Conservation (phyloP, 1,140 invertebrate species). For the Vanessa atalanta region DNA sequence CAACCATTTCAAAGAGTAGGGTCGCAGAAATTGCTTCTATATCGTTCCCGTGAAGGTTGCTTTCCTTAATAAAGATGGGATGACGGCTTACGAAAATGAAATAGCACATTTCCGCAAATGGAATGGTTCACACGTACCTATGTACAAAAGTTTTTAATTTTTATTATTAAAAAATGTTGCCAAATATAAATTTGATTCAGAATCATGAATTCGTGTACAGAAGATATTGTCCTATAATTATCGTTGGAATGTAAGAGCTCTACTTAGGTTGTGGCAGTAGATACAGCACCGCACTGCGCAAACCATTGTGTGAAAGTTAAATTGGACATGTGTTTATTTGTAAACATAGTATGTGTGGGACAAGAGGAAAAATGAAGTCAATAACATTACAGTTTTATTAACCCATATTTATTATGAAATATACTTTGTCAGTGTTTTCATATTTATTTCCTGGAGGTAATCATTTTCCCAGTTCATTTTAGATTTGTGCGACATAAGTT, state of each 20-base stretch:
- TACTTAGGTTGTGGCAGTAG: constrained; percentile 26
- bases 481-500: no score
- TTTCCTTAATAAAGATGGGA: not conserved
- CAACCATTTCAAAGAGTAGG: constrained; percentile 3
- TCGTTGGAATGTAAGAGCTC: not conserved
- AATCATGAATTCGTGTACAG: no score
- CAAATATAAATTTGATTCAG: no score
- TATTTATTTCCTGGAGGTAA: no score
- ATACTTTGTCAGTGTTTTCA: no score
- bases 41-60: constrained; percentile 13
- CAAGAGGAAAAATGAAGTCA: no score
- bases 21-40: not conserved
- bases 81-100: not conserved
- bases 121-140: not conserved
- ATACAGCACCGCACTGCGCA: constrained; percentile 56
- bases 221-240: not conserved
- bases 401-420: no score
- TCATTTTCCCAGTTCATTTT: no score
- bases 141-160: no score
- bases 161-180: no score
- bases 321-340: constrained; percentile 34
- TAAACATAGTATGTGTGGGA: not conserved
- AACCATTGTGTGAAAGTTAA: constrained; percentile 44
- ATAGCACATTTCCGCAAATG: not conserved
- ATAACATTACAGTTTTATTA: no score